Evolutionary conservation across 2,113 vertebrate species (phyloP), one percentile per base, ranked within the genome.

Genomic region (Lagenorhynchus albirostris): DNA sequence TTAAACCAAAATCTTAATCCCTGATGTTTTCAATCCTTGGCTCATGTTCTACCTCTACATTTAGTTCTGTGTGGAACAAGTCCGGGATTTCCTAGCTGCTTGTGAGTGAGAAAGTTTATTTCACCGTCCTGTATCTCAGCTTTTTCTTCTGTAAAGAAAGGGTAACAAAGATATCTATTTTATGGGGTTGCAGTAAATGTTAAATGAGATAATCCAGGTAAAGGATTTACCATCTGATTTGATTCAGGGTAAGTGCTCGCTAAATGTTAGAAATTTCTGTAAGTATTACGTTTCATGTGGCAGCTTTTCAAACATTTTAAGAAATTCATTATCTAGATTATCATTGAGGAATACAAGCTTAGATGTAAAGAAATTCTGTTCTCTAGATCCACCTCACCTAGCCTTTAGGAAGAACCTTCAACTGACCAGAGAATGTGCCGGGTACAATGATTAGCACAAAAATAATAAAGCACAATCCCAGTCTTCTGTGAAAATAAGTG

Each of bases 1-100:
- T 62, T n/a, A 97, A 18, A 44, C 17, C 76, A 38, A 80, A 53
- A 50, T 77, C 33, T n/a, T 65, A 50, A 90, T 88, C 53, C 10
- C 25, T 62, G 13, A 47, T 31, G 58, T 79, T 80, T 60, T 17
- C 23, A 14, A 36, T 65, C 73, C 60, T 84, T 2, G 0, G 5
- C n/a, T 85, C 23, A 20, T 1, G 13, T 31, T 74, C 62, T 58
- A 65, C 8, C 44, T 47, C 17, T 47, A 20, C 25, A 11, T 79
- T 76, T 62, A 73, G 4, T 41, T 65, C 17, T 38, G 47, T 0
- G 2, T 70, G 33, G 29, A 70, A 86, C 33, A 74, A 50, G 77
- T 58, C 41, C 33, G 36, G n/a, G 77, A 63, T 44, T 68, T 41
- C 11, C 2, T n/a, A 25, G n/a, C 62, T 26, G 44, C 6, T 2